phyloP scores from a whole-genome alignment of 92 coral and sea anemone genomes.

The Plumapathes pennacea region DNA sequence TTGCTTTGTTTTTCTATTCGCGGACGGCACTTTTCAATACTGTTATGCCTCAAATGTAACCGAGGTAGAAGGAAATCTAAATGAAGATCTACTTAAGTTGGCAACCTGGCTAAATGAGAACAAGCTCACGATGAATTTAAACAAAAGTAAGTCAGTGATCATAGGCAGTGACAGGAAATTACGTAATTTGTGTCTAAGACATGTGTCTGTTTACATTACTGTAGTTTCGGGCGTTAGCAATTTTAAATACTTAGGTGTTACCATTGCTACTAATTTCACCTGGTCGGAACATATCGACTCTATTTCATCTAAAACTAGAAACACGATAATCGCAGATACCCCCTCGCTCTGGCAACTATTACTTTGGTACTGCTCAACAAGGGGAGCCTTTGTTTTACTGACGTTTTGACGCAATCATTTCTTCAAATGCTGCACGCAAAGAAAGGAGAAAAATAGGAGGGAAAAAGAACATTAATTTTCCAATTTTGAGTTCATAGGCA shows the following conservation, averaged over 20 bases:
- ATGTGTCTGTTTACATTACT: neutral
- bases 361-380: too few species aligned
- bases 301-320: too few species aligned
- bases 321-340: too few species aligned
- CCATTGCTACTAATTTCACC: slow-evolving; percentile 8
- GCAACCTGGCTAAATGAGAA: slow-evolving; percentile 14
- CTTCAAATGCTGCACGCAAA: too few species aligned
- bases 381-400: too few species aligned
- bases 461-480: too few species aligned
- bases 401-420: too few species aligned
- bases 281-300: slow-evolving; percentile 33
- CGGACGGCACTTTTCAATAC: slow-evolving; percentile 33
- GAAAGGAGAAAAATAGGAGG: too few species aligned
- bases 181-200: neutral
- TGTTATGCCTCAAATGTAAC: neutral
- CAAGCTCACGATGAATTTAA: slow-evolving; percentile 11
- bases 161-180: slow-evolving; percentile 19
- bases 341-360: too few species aligned
- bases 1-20: slow-evolving; percentile 11
- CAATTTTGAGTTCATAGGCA: too few species aligned
- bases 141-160: slow-evolving; percentile 14
- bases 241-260: slow-evolving; percentile 29
- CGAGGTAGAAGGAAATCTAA: slow-evolving; percentile 1
- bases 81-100: slow-evolving; percentile 3
- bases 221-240: neutral